phyloP scores from a whole-genome alignment of 2,797 vertebrate genomes.

The Uromys caudimaculatus region DNA sequence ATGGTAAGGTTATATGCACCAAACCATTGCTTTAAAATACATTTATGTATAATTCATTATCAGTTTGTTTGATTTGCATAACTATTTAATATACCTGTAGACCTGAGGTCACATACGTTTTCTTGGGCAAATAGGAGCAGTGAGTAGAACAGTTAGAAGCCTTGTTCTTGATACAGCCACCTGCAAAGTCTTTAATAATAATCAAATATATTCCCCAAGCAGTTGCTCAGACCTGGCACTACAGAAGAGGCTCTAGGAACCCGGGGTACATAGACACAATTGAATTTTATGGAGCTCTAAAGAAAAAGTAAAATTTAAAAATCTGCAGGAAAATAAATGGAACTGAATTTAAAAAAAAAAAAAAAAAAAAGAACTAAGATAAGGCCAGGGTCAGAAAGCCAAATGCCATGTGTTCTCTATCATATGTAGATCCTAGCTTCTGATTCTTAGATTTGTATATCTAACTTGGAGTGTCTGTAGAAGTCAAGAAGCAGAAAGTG shows the following conservation, averaged over 20 bases:
- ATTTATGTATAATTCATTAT: neutral
- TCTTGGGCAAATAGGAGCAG: neutral
- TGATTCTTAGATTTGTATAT: neutral
- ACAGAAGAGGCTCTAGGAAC: neutral
- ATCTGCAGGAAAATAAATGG: neutral
- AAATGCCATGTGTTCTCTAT: neutral
- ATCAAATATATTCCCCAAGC: neutral
- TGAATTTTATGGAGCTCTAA: neutral
- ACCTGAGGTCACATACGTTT: neutral
- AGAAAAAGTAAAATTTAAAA: neutral
- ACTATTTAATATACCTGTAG: neutral
- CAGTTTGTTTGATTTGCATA: neutral
- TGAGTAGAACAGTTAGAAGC: neutral
- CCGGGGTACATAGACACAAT: neutral
- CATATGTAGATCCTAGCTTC: neutral
- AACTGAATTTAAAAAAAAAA: neutral
- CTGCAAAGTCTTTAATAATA: neutral
- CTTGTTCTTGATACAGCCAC: neutral
- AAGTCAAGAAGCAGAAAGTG: neutral
- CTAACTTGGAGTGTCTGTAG: neutral
- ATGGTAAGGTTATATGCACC: neutral
- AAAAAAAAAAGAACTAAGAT: neutral
- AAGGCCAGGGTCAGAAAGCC: neutral
- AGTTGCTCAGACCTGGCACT: neutral
- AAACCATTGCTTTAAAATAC: conserved; percentile 30